Evolutionary conservation across 2,888 invertebrate species (phyloP).

Genomic region (Capitulum mitella): DNA sequence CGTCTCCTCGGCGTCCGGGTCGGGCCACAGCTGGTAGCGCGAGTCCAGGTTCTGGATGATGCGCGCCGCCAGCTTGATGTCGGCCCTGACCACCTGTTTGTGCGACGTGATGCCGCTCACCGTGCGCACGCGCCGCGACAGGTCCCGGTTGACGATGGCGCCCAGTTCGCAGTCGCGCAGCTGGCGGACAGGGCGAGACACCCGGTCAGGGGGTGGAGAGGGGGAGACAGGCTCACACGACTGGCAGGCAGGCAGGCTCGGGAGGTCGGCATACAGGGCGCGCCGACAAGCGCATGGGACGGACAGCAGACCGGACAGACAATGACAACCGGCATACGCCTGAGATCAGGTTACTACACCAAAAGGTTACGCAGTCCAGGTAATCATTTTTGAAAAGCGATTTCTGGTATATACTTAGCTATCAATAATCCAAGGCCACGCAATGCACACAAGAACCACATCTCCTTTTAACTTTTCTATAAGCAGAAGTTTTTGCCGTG

Average conservation of each 20-base stretch:
- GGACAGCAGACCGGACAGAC: background rate
- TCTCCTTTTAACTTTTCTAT: too few relatives aligned
- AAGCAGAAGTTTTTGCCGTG: too few relatives aligned
- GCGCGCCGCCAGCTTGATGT: slow-evolving; percentile 84
- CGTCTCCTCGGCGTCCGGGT: background rate
- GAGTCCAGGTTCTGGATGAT: slow-evolving; percentile 85
- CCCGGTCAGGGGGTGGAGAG: too few relatives aligned
- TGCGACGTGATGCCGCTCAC: slow-evolving; percentile 85
- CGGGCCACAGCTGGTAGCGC: slow-evolving; percentile 69
- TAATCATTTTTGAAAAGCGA: too few relatives aligned
- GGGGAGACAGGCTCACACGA: too few relatives aligned
- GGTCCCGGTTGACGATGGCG: slow-evolving; percentile 92
- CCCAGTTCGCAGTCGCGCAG: slow-evolving; percentile 83
- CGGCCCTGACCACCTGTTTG: slow-evolving; percentile 77
- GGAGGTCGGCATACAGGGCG: background rate
- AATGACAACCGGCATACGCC: background rate
- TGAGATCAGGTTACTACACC: too few relatives aligned
- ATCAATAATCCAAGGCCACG: too few relatives aligned
- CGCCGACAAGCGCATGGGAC: background rate
- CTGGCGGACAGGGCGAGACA: slow-evolving; percentile 45
- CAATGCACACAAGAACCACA: too few relatives aligned
- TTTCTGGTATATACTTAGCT: too few relatives aligned
- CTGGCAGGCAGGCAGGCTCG: background rate
- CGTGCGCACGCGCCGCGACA: slow-evolving; percentile 85
- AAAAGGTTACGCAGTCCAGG: too few relatives aligned